These are phyloP conservation scores for Aphyosemion australe DNA, from an alignment of 2,113 vertebrate species.

Conservation along the genomic window DNA sequence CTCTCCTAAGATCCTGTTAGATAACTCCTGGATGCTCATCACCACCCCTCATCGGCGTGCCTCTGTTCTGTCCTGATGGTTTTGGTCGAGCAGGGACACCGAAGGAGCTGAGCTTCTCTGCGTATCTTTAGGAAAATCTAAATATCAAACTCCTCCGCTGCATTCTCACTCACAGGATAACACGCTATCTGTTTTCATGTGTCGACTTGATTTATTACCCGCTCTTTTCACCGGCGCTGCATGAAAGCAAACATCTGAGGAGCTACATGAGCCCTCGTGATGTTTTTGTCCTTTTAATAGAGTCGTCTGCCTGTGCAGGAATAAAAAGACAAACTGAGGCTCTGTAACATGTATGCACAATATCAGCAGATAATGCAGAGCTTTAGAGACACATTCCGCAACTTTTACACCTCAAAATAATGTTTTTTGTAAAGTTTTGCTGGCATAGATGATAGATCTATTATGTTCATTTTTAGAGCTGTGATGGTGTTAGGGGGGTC, in stretches of 20 bases:
- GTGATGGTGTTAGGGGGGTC: no score
- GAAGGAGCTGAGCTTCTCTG: conserved; percentile 41
- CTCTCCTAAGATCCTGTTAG: conserved; percentile 50
- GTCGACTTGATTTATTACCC: conserved; percentile 74
- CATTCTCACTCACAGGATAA: conserved; percentile 62
- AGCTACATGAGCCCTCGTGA: conserved; percentile 36
- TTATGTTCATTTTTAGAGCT: no score
- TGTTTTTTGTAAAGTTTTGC: no score
- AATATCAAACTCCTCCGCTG: conserved; percentile 64
- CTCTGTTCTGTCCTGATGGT: conserved; percentile 54
- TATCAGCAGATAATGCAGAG: conserved; percentile 27
- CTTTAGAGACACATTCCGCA: neutral
- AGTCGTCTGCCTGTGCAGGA: conserved; percentile 41
- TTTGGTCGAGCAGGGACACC: conserved; percentile 56
- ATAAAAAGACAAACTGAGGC: conserved; percentile 28
- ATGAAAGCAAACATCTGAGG: conserved; percentile 69
- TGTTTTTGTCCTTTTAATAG: conserved; percentile 69
- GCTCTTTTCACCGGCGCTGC: conserved; percentile 44
- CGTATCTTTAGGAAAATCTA: conserved; percentile 69
- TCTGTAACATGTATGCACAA: conserved; percentile 18
- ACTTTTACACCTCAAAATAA: no score
- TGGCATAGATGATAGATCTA: no score
- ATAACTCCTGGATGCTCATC: conserved; percentile 64
- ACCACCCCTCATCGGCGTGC: conserved; percentile 31
- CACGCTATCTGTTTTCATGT: conserved; percentile 70